Conservation (phyloP, 2,113 vertebrate species). For the Seriola rivoliana region DNA sequence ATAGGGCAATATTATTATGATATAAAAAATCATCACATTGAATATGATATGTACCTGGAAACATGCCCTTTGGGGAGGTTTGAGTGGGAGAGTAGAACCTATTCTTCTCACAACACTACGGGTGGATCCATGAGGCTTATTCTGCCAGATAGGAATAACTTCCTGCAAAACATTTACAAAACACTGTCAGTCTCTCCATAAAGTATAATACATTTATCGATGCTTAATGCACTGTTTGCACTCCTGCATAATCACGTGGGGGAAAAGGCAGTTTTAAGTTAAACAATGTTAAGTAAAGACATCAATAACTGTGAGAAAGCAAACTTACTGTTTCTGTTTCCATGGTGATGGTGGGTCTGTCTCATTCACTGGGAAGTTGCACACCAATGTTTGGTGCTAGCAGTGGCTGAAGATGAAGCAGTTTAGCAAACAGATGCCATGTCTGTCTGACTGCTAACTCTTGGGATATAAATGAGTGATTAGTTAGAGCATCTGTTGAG, state of each 20-base stretch:
- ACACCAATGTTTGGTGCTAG: constrained; percentile 48
- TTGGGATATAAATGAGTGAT: constrained; percentile 38
- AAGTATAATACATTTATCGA: background rate
- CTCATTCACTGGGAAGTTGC: constrained; percentile 46
- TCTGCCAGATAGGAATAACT: constrained; percentile 98
- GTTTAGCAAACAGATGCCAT: constrained; percentile 71
- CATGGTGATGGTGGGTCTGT: constrained; percentile 81
- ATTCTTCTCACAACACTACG: constrained; percentile 97
- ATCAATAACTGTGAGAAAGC: background rate
- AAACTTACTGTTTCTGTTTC: constrained; percentile 89
- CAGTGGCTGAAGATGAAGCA: constrained; percentile 32
- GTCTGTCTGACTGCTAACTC: constrained; percentile 24
- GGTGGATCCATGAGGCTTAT: constrained; percentile 94
- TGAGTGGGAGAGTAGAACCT: constrained; percentile 94
- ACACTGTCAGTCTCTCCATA: background rate
- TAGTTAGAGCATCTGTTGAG: constrained; percentile 54
- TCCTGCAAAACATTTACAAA: constrained; percentile 69
- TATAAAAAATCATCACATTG: background rate
- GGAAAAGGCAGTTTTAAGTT: background rate
- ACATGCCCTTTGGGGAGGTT: constrained; percentile 92
- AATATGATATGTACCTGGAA: constrained; percentile 89
- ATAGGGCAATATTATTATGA: background rate
- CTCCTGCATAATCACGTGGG: background rate
- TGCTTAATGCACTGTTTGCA: background rate
- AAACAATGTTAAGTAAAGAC: background rate